Conservation (phyloP, 2,797 vertebrate species). For the Manis pentadactyla region DNA sequence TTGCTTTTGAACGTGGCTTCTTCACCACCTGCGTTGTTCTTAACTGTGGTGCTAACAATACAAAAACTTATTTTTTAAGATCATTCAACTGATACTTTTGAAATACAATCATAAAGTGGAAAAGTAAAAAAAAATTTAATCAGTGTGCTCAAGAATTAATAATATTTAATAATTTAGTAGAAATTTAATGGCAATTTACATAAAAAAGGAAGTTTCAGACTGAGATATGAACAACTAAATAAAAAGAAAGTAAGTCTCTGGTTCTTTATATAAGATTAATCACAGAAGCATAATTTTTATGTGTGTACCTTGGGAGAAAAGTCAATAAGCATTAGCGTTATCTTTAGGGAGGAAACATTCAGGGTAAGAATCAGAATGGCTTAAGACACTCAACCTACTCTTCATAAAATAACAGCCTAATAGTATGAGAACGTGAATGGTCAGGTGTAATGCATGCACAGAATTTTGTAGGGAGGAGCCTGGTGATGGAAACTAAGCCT, state of each 20-base stretch:
- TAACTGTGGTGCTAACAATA: background rate
- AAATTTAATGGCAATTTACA: background rate
- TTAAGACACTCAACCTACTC: background rate
- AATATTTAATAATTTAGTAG: background rate
- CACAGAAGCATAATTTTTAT: background rate
- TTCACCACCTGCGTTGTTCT: background rate
- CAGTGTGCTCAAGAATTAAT: background rate
- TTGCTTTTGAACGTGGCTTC: background rate
- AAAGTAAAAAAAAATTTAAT: background rate
- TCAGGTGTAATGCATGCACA: background rate
- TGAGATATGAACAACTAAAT: background rate
- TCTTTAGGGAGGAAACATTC: background rate
- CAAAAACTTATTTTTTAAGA: background rate
- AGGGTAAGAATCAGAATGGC: background rate
- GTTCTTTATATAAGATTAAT: background rate
- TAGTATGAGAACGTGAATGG: background rate
- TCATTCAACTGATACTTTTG: background rate
- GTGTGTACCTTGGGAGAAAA: background rate
- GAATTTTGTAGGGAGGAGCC: background rate
- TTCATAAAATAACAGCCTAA: background rate
- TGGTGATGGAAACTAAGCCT: background rate
- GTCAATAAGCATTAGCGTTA: background rate
- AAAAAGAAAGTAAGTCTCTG: background rate
- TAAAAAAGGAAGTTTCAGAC: background rate
- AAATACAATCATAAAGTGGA: background rate